phyloP scores from a whole-genome alignment of 2,113 vertebrate genomes.

The Takifugu flavidus region DNA sequence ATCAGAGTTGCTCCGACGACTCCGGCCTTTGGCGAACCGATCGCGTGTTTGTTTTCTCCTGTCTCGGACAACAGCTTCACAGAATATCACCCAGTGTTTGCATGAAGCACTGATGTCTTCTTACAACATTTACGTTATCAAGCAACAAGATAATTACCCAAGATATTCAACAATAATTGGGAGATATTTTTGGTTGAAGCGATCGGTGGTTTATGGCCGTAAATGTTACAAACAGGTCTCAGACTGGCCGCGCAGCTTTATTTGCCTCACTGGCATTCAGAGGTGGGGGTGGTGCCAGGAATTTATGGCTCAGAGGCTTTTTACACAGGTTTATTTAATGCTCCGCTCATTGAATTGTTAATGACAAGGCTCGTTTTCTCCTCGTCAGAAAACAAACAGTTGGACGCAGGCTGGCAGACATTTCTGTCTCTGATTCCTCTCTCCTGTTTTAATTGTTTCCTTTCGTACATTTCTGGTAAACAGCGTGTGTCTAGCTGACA shows the following conservation, averaged over 20 bases:
- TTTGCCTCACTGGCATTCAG: constrained; percentile 1
- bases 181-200: neutral
- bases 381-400: neutral
- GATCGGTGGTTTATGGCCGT: neutral
- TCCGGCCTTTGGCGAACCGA: no score
- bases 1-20: constrained; percentile 4
- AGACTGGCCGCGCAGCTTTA: neutral
- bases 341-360: neutral
- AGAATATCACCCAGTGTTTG: neutral
- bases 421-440: neutral
- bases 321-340: neutral
- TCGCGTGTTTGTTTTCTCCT: no score
- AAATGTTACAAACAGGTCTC: neutral
- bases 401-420: neutral
- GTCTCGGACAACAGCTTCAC: no score
- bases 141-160: no score
- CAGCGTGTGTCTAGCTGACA: constrained; percentile 37
- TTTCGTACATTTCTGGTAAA: constrained; percentile 38
- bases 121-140: no score
- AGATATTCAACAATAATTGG: neutral
- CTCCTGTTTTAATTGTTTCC: constrained; percentile 26
- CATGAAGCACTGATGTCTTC: no score
- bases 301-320: neutral
- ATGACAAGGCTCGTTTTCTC: neutral
- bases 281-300: neutral